phyloP scores from a whole-genome alignment of 2,113 vertebrate genomes.

The Artemisiospiza belli region DNA sequence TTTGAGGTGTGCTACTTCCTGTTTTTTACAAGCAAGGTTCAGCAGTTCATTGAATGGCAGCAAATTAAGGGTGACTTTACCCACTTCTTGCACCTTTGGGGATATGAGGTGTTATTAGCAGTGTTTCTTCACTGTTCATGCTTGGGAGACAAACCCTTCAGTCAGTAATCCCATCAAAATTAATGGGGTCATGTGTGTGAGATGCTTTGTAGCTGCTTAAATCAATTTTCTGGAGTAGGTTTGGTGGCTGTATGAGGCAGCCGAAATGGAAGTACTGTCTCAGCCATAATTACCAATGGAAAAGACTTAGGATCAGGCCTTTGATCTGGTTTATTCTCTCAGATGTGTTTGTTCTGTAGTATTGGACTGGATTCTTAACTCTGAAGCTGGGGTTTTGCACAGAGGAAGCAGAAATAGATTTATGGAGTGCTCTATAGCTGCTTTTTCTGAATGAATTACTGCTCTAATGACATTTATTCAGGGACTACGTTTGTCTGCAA shows the following conservation, averaged over 20 bases:
- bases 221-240: background rate
- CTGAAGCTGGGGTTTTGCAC: background rate
- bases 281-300: background rate
- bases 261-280: background rate
- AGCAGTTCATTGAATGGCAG: background rate
- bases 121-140: rapidly evolving
- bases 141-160: background rate
- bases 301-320: background rate
- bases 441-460: background rate
- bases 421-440: background rate
- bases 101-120: background rate
- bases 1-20: background rate
- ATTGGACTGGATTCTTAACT: background rate
- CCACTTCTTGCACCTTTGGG: background rate
- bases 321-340: background rate
- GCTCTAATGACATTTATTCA: background rate
- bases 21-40: background rate
- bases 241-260: background rate
- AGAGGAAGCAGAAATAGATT: background rate
- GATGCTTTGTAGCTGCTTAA: background rate
- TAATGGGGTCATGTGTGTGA: rapidly evolving
- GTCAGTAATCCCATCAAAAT: background rate
- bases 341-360: background rate
- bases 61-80: background rate
- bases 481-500: background rate